Conservation (phyloP, 2,888 invertebrate genomes). For the Sclerodermus sp. region DNA sequence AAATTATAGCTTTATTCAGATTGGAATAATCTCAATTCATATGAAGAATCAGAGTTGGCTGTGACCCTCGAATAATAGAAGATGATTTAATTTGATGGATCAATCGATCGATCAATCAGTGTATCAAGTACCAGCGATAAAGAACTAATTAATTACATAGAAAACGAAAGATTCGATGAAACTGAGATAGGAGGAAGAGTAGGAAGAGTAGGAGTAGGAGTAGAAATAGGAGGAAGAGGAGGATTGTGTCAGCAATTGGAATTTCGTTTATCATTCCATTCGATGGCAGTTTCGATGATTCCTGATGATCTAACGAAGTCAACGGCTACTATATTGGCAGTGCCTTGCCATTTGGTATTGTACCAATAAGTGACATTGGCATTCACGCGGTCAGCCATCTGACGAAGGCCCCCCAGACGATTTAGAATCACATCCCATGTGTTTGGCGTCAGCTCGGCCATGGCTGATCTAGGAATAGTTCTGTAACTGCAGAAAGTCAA, state of each 20-base stretch:
- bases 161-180: no score
- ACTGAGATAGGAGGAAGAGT: no score
- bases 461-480: slow-evolving; percentile 61
- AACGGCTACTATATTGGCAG: slow-evolving; percentile 72
- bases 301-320: slow-evolving; percentile 76
- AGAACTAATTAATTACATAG: no score
- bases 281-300: slow-evolving; percentile 62
- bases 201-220: no score
- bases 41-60: no score
- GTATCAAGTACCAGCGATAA: no score
- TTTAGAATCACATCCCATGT: slow-evolving; percentile 66
- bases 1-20: no score
- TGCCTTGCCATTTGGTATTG: slow-evolving; percentile 66
- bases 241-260: slow-evolving; percentile 20
- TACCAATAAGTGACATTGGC: slow-evolving; percentile 72
- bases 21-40: no score
- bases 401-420: slow-evolving; percentile 65
- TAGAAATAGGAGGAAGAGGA: no score
- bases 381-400: slow-evolving; percentile 70
- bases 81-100: no score
- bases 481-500: slow-evolving; percentile 4
- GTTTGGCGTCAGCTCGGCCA: slow-evolving; percentile 75
- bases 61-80: no score
- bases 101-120: no score
- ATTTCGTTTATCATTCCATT: slow-evolving; percentile 41